These are phyloP conservation scores for Phodopus roborovskii DNA, from an alignment of 2,113 vertebrate species.

Conservation along the genomic window DNA sequence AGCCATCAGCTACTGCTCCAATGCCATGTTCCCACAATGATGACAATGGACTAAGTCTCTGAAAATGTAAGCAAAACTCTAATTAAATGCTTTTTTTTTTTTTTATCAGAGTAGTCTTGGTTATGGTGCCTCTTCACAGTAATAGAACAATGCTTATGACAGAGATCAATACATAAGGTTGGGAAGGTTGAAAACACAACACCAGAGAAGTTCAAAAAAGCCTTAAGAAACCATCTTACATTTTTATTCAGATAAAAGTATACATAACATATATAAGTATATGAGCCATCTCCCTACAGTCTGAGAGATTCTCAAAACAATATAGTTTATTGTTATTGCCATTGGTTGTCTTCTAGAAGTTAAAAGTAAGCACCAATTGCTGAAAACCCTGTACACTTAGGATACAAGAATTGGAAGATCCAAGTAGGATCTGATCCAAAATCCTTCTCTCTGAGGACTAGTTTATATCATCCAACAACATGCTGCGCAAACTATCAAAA, in stretches of 20 bases:
- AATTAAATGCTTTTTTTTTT: neutral
- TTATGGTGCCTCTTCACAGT: neutral
- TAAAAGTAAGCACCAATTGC: neutral
- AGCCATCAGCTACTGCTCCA: neutral
- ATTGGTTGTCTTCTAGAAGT: neutral
- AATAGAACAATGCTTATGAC: neutral
- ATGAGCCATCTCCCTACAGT: rapidly evolving
- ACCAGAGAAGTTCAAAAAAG: neutral
- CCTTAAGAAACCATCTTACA: neutral
- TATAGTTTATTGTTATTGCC: neutral
- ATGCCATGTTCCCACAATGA: neutral
- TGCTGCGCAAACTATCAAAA: neutral
- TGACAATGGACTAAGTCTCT: neutral
- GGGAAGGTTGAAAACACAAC: neutral
- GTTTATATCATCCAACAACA: too few relatives aligned
- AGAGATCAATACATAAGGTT: neutral
- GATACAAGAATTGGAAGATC: neutral
- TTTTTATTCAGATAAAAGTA: neutral
- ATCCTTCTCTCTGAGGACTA: neutral
- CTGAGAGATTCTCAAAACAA: neutral
- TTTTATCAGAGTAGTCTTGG: neutral
- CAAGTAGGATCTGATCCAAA: neutral
- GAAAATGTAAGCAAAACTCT: neutral
- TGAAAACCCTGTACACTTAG: neutral
- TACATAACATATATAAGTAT: too few relatives aligned